Conservation (phyloP, 2,888 invertebrate genomes). For the Caenorhabditis imperialis region DNA sequence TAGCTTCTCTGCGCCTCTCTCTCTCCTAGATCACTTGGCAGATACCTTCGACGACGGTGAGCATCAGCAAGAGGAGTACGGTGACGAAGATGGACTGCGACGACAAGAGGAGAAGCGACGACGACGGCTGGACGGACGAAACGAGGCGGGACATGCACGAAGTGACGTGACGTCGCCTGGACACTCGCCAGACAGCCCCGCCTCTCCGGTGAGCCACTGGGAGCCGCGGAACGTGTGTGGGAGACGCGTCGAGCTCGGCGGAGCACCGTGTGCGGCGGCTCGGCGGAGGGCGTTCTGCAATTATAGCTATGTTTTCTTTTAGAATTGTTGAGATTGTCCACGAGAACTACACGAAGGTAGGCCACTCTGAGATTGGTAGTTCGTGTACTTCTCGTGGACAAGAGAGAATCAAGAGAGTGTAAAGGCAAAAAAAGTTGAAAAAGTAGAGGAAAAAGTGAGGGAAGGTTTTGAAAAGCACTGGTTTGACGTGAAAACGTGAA, state of each 20-base stretch:
- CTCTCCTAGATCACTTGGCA: too few species aligned
- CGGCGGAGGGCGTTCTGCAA: neutral
- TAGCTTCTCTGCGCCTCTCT: too few species aligned
- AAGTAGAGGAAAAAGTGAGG: constrained; percentile 8
- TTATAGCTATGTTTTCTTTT: too few species aligned
- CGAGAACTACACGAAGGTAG: too few species aligned
- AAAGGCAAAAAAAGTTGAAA: too few species aligned
- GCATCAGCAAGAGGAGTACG: constrained; percentile 33
- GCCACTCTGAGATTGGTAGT: neutral
- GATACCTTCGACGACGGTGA: constrained; percentile 48
- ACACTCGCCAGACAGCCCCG: constrained; percentile 43
- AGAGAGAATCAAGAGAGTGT: too few species aligned
- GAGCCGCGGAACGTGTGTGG: constrained; percentile 32
- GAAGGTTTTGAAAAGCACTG: constrained; percentile 15
- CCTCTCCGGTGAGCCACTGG: constrained; percentile 49
- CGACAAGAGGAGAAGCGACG: constrained; percentile 44
- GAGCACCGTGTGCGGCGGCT: constrained; percentile 15
- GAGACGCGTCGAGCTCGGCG: constrained; percentile 28
- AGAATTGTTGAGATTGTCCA: too few species aligned
- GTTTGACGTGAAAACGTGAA: constrained; percentile 4
- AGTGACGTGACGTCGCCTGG: constrained; percentile 40
- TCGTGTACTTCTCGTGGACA: too few species aligned
- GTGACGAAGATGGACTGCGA: constrained; percentile 34
- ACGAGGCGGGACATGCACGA: constrained; percentile 52
- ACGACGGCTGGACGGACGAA: constrained; percentile 50